Conservation (phyloP, 2,888 invertebrate genomes). For the Micropterix aruncella region DNA sequence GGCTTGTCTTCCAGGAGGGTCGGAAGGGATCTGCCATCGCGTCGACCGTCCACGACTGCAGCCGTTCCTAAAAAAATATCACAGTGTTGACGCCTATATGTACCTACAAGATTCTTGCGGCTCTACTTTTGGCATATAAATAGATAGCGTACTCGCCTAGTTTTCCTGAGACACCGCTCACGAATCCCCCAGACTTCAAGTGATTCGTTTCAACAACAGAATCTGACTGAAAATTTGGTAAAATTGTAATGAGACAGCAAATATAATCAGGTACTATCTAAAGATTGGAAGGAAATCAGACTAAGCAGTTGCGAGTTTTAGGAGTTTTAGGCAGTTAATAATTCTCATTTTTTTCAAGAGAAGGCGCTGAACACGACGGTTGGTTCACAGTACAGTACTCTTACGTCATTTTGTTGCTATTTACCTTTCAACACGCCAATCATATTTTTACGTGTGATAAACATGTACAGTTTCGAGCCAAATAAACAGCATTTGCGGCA, state of each 20-base stretch:
- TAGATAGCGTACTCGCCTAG: constrained; percentile 18
- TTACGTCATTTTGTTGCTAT: no score
- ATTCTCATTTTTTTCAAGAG: no score
- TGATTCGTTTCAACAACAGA: constrained; percentile 39
- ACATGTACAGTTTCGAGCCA: no score
- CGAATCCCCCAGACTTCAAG: constrained; percentile 41
- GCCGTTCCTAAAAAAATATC: constrained; percentile 46
- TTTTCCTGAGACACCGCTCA: constrained; percentile 46
- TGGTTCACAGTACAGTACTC: no score
- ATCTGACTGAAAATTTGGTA: constrained; percentile 34
- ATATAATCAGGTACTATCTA: background rate
- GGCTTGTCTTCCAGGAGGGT: constrained; percentile 49
- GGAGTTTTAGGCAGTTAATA: no score
- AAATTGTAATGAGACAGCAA: constrained; percentile 2
- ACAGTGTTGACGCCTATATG: constrained; percentile 3
- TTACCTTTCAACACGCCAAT: no score
- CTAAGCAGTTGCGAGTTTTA: no score
- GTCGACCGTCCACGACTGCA: constrained; percentile 50
- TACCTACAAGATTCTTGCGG: background rate
- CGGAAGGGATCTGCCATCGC: constrained; percentile 54
- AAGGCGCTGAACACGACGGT: no score
- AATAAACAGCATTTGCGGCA: no score
- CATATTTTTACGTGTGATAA: no score
- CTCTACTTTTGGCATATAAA: background rate
- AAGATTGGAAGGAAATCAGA: background rate